Evolutionary conservation across 2,797 vertebrate species (phyloP), one percentile per base, ranked within the genome.

Genomic region (Phylloscopus collybita): DNA sequence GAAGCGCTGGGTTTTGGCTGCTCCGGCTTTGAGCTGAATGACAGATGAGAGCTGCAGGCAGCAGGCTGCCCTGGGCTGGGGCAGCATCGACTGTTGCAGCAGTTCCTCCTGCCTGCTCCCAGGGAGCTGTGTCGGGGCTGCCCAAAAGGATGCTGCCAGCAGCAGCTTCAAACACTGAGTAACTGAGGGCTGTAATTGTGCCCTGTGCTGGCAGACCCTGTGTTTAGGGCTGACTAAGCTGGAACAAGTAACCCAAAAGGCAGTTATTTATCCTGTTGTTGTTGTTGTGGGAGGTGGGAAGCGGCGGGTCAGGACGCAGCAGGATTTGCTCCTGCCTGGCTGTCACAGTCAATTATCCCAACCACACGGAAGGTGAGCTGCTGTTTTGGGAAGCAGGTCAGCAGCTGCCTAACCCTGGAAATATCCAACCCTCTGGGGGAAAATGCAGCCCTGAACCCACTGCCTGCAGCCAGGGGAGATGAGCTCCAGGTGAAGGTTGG

Each of bases 331-430:
- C 57, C 59, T 2, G 65, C 78, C 85, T 67, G 88, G 30, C 67
- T 85, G 92, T 91, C 92, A 86, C 69, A 56, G 17, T 38, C 91
- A 95, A 95, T 96, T 95, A 92, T 47, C 88, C 26, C 69, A 56
- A 91, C 92, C 87, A 14, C 94, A 90, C 6, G 47, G 17, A 82
- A 91, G 21, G 82, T 86, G 91, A 92, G 93, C 53, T 80, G 93
- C 93, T 92, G 87, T 26, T 94, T 95, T 47, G 93, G 96, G 95
- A 96, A 95, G 90, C 95, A 92, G 96, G 96, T 96, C 95, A 94
- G 94, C 90, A 91, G 95, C 96, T 95, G 92, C 61, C 87, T 96
- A 95, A 96, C 95, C 94, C 72, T 86, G 7, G 4, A 96, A 96
- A 95, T 80, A 96, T 96, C 93, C 86, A 67, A 0, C 69, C 95